Evolutionary conservation across 2,888 invertebrate species (phyloP).

Genomic region (Chesias legatella): DNA sequence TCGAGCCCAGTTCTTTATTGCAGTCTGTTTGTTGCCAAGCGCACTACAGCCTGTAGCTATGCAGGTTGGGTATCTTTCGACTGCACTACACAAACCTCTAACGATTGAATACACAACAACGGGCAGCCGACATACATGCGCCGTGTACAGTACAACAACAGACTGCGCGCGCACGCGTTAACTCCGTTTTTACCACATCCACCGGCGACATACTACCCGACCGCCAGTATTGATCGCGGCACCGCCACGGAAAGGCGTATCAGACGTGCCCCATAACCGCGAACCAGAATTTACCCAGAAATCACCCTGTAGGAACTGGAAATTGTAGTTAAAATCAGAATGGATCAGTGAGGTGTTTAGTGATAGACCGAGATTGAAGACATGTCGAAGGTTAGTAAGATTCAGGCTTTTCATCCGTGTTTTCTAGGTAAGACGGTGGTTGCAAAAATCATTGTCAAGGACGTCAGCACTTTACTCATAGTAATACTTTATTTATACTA

Average conservation of each 20-base stretch:
- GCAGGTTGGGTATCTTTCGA: neutral
- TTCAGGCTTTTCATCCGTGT: slow-evolving; percentile 16
- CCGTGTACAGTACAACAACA: slow-evolving; percentile 65
- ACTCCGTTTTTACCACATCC: slow-evolving; percentile 60
- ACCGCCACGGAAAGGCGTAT: slow-evolving; percentile 61
- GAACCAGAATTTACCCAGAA: slow-evolving; percentile 44
- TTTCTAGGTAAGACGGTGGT: slow-evolving; percentile 51
- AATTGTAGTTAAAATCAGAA: slow-evolving; percentile 19
- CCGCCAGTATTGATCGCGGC: slow-evolving; percentile 73
- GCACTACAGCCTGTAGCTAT: neutral
- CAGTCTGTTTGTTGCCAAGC: neutral
- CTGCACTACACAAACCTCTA: slow-evolving; percentile 2
- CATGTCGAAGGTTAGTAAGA: slow-evolving; percentile 70
- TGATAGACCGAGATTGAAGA: slow-evolving; percentile 45
- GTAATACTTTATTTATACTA: neutral
- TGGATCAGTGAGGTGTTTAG: slow-evolving; percentile 53
- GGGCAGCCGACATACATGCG: slow-evolving; percentile 55
- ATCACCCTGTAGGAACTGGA: slow-evolving; percentile 20
- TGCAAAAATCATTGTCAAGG: slow-evolving; percentile 50
- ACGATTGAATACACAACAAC: slow-evolving; percentile 16
- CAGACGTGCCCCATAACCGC: slow-evolving; percentile 58
- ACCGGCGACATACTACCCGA: slow-evolving; percentile 40
- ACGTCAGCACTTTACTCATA: slow-evolving; percentile 23
- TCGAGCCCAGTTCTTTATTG: slow-evolving; percentile 7
- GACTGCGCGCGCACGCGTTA: slow-evolving; percentile 70